Base-by-base conservation (phyloP, 2,888 invertebrate species). In the Salticus scenicus region DNA sequence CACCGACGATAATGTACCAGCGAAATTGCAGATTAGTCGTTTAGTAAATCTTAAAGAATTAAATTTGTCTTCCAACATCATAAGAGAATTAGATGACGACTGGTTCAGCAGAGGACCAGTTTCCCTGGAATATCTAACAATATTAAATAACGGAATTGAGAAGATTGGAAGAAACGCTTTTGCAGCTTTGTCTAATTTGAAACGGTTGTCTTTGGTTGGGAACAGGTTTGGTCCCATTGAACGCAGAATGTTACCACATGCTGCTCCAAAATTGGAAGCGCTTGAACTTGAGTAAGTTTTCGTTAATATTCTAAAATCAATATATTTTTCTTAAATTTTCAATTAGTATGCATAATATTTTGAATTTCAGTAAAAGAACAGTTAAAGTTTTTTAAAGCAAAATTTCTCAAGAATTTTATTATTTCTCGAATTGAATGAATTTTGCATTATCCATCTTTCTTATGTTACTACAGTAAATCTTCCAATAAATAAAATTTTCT, bases 111-210 rank as follows among this genome's bases (percentile, higher is more conserved):
- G 64, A 42, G 14, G 17, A 47, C 51, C 76, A 14, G 10, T 47
- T 14, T 77, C 83, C 0, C 28, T 83, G 12, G 41, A 33, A 8
- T 7, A 41, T 5, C 14, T 83, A 5, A 30, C 41, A 14, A n/a
- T 77, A 2, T 72, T 76, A 37, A 72, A 83, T 28, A 83, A 83
- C 10, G 41, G 51, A 8, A 83, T 83, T 8, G 33, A 73, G 17
- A 69, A 41, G 14, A 24, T 84, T 33, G 84, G 78, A 7, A 41
- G 69, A 10, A 37, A 28, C 33, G 84, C 67, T 0, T 78, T 84
- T 42, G 69, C 37, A 1, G 30, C 57, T 24, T 4, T 84, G 8
- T 14, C 24, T 10, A 78, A 74, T 28, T 28, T 84, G 12, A 12
- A 31, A 1, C 12, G 14, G 0, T 20, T 84, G 4, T 63, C 30